Conservation (phyloP, 2,113 vertebrate genomes). For the Pteropus alecto region DNA sequence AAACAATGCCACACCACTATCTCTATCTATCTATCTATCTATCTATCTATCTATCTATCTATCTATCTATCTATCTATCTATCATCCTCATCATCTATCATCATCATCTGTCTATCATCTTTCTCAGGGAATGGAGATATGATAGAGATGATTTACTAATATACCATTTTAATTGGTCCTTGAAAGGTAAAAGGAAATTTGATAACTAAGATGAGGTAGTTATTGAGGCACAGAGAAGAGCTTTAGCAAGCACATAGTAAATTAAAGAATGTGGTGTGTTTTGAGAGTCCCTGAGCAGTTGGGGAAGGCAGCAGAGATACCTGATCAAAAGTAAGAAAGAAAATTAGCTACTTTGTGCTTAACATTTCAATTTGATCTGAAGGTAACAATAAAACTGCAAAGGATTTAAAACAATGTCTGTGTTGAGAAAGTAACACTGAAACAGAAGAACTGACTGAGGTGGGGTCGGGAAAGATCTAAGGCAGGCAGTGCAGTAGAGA, state of each 20-base stretch:
- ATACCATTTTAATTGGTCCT: neutral
- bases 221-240: neutral
- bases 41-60: neutral
- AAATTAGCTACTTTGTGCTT: neutral
- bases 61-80: neutral
- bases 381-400: too few relatives aligned
- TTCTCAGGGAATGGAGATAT: neutral
- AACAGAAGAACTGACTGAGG: too few relatives aligned
- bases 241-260: neutral
- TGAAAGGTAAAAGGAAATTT: neutral
- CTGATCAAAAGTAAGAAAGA: neutral
- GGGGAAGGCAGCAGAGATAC: neutral
- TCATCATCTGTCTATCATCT: neutral
- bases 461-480: neutral
- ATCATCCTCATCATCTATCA: too few relatives aligned
- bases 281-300: neutral
- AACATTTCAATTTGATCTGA: neutral
- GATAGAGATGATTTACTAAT: neutral
- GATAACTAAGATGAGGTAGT: neutral
- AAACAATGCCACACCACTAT: neutral
- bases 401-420: too few relatives aligned
- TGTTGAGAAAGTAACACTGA: neutral
- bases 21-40: neutral
- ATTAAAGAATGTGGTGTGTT: neutral
- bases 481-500: neutral